Evolutionary conservation across 2,888 invertebrate genomes (phyloP).

Genomic region (Seira musarum): DNA sequence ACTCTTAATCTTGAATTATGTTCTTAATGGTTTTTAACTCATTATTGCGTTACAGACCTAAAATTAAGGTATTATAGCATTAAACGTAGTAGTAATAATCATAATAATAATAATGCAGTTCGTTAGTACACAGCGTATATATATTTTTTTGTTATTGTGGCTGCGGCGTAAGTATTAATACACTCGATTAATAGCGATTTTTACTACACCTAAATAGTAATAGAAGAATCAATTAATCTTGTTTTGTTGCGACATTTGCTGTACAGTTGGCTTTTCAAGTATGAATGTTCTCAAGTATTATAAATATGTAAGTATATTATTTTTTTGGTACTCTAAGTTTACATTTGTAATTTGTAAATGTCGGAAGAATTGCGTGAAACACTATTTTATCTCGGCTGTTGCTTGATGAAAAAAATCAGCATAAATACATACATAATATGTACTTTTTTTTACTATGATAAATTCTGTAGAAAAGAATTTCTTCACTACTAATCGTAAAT

Average conservation of each 20-base stretch:
- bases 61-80: neutral
- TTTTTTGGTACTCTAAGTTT: neutral
- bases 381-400: constrained; percentile 12
- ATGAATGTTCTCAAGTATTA: too few species aligned
- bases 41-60: neutral
- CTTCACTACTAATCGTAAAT: too few species aligned
- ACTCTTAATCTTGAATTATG: neutral
- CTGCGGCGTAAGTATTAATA: neutral
- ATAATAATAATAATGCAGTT: neutral
- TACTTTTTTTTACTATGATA: neutral
- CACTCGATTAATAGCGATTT: neutral
- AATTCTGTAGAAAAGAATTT: too few species aligned
- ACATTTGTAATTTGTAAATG: constrained; percentile 13
- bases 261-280: constrained; percentile 13
- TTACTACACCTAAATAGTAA: neutral
- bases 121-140: constrained; percentile 15
- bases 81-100: neutral
- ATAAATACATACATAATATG: neutral
- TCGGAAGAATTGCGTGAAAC: constrained; percentile 19
- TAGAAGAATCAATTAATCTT: constrained; percentile 19
- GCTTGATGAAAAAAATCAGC: constrained; percentile 18
- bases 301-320: neutral
- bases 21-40: neutral
- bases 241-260: constrained; percentile 6
- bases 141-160: constrained; percentile 14